phyloP scores from a whole-genome alignment of 2,797 vertebrate species.

The Myotis planiceps region DNA sequence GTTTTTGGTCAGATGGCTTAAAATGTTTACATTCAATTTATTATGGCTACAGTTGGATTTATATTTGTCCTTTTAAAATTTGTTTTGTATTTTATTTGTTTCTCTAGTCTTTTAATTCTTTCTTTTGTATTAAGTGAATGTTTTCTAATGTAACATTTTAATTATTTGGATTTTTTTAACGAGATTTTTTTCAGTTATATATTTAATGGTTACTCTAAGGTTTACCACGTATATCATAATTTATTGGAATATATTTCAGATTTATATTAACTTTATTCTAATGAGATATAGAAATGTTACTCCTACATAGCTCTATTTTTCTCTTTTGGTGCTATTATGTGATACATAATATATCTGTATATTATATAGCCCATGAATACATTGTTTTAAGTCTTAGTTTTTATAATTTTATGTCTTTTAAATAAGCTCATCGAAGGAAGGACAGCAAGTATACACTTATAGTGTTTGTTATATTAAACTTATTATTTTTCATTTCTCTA shows the following conservation, averaged over 20 bases:
- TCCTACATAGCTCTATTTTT: neutral
- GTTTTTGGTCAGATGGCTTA: neutral
- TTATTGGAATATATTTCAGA: neutral
- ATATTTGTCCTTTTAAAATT: neutral
- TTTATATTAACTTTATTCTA: conserved; percentile 4
- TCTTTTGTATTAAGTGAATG: neutral
- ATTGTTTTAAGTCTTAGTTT: neutral
- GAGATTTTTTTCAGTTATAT: neutral
- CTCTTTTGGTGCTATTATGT: neutral
- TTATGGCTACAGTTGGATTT: neutral
- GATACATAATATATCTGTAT: neutral
- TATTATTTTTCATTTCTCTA: conserved; percentile 43
- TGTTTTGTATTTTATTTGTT: neutral
- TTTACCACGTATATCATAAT: neutral
- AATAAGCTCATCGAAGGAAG: neutral
- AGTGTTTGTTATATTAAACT: conserved; percentile 21
- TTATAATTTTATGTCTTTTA: neutral
- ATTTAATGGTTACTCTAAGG: neutral
- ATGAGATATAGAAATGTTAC: neutral
- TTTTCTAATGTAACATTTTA: neutral
- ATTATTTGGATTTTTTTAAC: neutral
- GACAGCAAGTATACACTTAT: neutral
- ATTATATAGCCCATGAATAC: neutral
- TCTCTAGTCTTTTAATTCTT: neutral
- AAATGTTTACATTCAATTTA: neutral